Conservation (phyloP, 2,113 vertebrate genomes). For the Neodontobutis hainanensis region DNA sequence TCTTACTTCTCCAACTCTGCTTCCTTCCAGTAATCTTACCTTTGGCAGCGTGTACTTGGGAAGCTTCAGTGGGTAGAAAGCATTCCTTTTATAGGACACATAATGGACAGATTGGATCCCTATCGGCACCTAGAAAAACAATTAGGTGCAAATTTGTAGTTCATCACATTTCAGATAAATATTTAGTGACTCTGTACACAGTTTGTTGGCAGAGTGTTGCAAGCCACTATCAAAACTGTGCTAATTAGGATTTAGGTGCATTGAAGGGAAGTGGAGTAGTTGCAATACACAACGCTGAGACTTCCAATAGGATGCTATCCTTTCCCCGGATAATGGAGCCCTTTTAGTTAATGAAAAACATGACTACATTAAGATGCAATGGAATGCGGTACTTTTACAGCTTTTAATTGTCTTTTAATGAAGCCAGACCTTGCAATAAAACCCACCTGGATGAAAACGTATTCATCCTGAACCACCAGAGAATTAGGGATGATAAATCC, state of each 20-base stretch:
- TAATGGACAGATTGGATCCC: constrained; percentile 90
- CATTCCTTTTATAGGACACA: constrained; percentile 87
- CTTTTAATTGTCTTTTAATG: constrained; percentile 75
- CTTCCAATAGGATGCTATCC: constrained; percentile 45
- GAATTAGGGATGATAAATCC: constrained; percentile 92
- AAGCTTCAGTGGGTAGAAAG: constrained; percentile 90
- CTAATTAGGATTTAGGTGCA: constrained; percentile 43
- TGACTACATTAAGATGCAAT: constrained; percentile 58
- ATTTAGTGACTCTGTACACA: constrained; percentile 17
- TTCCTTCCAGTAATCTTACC: constrained; percentile 72
- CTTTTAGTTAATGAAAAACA: constrained; percentile 70
- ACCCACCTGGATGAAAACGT: constrained; percentile 94
- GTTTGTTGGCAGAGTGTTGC: constrained; percentile 25
- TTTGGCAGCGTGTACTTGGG: constrained; percentile 93
- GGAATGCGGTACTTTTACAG: constrained; percentile 55
- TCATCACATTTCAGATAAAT: constrained; percentile 16
- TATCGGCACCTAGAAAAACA: constrained; percentile 82
- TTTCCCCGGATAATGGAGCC: constrained; percentile 56
- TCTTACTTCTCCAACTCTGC: constrained; percentile 7
- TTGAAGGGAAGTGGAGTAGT: constrained; percentile 21
- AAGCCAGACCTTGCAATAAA: constrained; percentile 67
- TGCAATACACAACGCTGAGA: constrained; percentile 39
- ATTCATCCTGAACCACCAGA: constrained; percentile 93
- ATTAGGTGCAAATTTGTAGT: constrained; percentile 16
- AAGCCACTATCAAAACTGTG: constrained; percentile 24